A percentile compares a stretch with the other conserved stretches of the same genome.
Evolutionary conservation across 2,888 invertebrate species (phyloP).

Genomic region (Aphodius granarius): DNA sequence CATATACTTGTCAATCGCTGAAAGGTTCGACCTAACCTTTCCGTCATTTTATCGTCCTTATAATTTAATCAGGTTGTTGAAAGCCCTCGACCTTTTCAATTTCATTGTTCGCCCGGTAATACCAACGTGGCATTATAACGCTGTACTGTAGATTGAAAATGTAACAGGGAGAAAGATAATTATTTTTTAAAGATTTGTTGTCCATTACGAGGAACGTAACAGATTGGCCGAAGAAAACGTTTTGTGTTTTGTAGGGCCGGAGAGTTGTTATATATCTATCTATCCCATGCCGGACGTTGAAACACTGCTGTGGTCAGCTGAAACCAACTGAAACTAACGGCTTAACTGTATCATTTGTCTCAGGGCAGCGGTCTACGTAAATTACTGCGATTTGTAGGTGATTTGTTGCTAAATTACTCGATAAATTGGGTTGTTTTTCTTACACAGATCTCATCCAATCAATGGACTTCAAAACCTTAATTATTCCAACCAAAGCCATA

Average conservation of each 20-base stretch:
- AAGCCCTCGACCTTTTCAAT: conserved; percentile 48
- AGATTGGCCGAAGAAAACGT: background rate
- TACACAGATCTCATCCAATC: conserved; percentile 4
- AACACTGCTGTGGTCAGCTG: conserved; percentile 49
- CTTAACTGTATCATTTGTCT: conserved; percentile 45
- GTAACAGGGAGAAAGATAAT: too few species aligned
- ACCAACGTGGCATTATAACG: conserved; percentile 47
- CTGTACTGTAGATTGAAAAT: background rate
- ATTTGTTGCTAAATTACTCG: conserved; percentile 47
- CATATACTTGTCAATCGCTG: conserved; percentile 44
- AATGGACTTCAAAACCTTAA: too few species aligned
- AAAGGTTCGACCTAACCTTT: conserved; percentile 47
- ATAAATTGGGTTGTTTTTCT: conserved; percentile 34
- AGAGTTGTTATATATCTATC: background rate
- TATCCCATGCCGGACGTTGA: conserved; percentile 39
- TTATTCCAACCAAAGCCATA: too few species aligned
- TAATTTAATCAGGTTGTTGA: conserved; percentile 50
- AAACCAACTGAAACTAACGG: conserved; percentile 49
- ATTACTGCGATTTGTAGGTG: conserved; percentile 46
- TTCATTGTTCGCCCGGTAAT: conserved; percentile 48
- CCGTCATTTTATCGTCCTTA: conserved; percentile 48
- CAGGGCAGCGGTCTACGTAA: conserved; percentile 36
- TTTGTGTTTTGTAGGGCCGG: background rate
- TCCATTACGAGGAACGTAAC: background rate
- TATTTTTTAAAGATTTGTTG: background rate